phyloP scores from a whole-genome alignment of 1,140 invertebrate genomes.

The Neelides sp. region DNA sequence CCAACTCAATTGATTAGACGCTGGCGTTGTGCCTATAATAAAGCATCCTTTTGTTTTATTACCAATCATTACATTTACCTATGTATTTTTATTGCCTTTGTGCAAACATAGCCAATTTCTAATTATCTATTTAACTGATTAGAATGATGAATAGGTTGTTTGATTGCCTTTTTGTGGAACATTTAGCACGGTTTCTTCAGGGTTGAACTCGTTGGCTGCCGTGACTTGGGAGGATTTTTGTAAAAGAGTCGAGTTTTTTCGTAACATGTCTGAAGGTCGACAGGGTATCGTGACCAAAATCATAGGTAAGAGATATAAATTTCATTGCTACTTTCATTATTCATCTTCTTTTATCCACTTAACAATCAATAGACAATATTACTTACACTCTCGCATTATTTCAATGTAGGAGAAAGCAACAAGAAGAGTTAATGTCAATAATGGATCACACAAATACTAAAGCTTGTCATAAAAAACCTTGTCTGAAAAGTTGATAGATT shows the following conservation, averaged over 20 bases:
- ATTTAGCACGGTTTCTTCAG: slow-evolving; percentile 39
- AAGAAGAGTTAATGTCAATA: not conserved
- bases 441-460: not conserved
- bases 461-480: not conserved
- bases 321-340: not conserved
- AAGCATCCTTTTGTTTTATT: not conserved
- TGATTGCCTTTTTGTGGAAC: not conserved
- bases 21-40: not conserved
- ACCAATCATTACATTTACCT: not conserved
- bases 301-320: slow-evolving; percentile 20
- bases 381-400: not conserved
- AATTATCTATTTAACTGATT: not conserved
- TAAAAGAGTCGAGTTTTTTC: slow-evolving; percentile 31
- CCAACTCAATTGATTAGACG: not conserved
- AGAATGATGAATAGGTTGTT: not conserved
- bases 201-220: slow-evolving; percentile 39
- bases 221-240: slow-evolving; percentile 39
- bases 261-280: slow-evolving; percentile 33
- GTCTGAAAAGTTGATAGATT: not conserved
- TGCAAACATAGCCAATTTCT: no score
- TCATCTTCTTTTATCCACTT: not conserved
- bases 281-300: slow-evolving; percentile 35
- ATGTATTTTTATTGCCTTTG: no score
- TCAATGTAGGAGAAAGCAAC: not conserved
- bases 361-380: not conserved